Evolutionary conservation across 2,888 invertebrate species (phyloP), one percentile per base, ranked within the genome.

Genomic region (Drosophila cognata): DNA sequence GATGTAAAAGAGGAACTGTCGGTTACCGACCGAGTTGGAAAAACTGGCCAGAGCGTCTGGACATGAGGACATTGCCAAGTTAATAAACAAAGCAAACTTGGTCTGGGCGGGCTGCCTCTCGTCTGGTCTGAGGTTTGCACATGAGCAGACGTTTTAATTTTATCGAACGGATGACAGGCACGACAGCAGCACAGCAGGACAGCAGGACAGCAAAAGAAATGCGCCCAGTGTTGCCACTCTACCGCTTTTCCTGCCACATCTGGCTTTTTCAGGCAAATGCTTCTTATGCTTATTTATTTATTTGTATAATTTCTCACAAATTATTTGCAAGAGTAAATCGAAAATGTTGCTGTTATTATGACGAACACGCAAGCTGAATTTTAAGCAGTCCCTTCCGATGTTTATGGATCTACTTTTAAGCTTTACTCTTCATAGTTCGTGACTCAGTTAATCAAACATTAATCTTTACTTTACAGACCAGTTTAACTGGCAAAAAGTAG

Each of bases 91-190:
- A 82, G 71, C 61, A 72, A 84, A 87, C 77, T 84, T 88, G 81
- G 68, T 66, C 69, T 71, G 82, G 57, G 33, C 43, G 82, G 57
- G 28, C 38, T 57, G 25, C 35, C 35, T 36, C 21, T 16, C n/a
- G 29, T 46, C 56, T 53, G 62, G 62, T 57, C 57, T 56, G 79
- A 53, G 70, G 77, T 76, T 75, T 73, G 60, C 88, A 83, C 88
- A 87, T 81, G 83, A 85, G 85, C 85, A 89, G 78, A 82, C 78
- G 83, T 84, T 89, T 87, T 81, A 81, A 87, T 87, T 88, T 87
- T 87, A 87, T 89, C 87, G 88, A 85, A 85, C 76, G 72, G 74
- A 73, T 76, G 86, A 71, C 75, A 73, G 82, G 76, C 82, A 63
- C 21, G 43, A 68, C 35, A 64, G n/a, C 41, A 29, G 65, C 52